Percentiles rank a stretch among this genome's conserved stretches.
Conservation (phyloP, 2,888 invertebrate genomes). For the Belgica antarctica region DNA sequence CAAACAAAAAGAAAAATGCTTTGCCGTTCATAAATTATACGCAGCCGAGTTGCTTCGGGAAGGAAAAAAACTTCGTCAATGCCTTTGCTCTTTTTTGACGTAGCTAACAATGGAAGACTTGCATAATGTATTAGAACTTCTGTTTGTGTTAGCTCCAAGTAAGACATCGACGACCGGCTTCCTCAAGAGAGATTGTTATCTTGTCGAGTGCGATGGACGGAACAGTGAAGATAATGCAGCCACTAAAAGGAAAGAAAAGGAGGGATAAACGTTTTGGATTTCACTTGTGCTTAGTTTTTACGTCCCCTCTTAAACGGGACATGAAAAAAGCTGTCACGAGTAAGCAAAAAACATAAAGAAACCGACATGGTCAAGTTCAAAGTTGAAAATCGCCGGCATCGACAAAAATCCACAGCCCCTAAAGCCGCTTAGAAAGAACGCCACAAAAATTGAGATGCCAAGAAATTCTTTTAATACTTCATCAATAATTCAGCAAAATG, state of each 20-base stretch:
- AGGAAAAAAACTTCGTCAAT: background rate
- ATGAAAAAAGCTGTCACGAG: no score
- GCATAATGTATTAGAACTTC: constrained; percentile 12
- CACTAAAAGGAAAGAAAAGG: background rate
- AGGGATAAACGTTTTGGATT: no score
- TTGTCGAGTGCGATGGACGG: background rate
- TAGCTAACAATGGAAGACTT: background rate
- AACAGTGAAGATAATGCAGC: no score
- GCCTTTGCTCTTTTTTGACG: background rate
- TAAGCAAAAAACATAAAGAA: no score
- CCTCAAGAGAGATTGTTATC: background rate
- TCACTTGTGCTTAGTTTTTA: no score
- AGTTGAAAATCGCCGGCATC: no score
- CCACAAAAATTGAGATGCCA: no score
- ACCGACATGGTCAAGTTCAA: no score
- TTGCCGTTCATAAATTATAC: constrained; percentile 29
- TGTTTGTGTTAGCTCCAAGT: background rate
- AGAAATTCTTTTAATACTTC: background rate
- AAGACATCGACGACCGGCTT: background rate
- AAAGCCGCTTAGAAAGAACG: no score
- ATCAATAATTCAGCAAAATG: background rate
- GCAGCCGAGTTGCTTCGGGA: constrained; percentile 6
- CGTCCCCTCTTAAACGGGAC: no score
- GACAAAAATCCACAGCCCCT: no score
- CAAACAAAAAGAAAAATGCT: constrained; percentile 18